Evolutionary conservation across 92 coral and sea anemone genomes (phyloP).

Genomic region (Chrysogorgia sp.): DNA sequence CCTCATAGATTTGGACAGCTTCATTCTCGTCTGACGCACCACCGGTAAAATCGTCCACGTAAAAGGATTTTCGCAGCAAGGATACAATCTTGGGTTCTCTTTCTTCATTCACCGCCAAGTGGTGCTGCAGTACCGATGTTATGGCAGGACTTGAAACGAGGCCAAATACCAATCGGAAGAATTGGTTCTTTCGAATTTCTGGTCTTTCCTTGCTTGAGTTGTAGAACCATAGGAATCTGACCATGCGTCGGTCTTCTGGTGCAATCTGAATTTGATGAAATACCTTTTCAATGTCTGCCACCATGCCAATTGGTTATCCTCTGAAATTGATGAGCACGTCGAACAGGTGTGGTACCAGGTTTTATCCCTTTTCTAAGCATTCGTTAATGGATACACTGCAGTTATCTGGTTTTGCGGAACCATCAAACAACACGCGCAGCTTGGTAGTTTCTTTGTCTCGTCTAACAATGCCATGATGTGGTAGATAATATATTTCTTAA

Average conservation of each 20-base stretch:
- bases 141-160: conserved; percentile 33
- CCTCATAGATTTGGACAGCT: conserved; percentile 38
- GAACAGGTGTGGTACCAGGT: conserved; percentile 15
- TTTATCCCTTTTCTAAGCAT: conserved; percentile 26
- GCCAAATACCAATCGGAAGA: conserved; percentile 47
- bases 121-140: conserved; percentile 38
- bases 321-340: conserved; percentile 25
- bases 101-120: conserved; percentile 33
- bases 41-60: conserved; percentile 41
- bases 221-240: conserved; percentile 34
- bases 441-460: conserved; percentile 30
- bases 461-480: conserved; percentile 24
- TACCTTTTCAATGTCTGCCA: conserved; percentile 22
- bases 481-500: conserved; percentile 11
- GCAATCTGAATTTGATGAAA: conserved; percentile 33
- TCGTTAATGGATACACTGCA: conserved; percentile 19
- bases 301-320: conserved; percentile 23
- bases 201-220: conserved; percentile 36
- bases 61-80: conserved; percentile 16
- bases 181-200: conserved; percentile 36
- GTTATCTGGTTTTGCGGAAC: conserved; percentile 31
- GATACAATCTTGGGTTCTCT: conserved; percentile 25
- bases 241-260: conserved; percentile 5
- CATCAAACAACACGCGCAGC: conserved; percentile 29
- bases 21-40: conserved; percentile 24